phyloP scores from a whole-genome alignment of 1,140 invertebrate genomes.

The Galleria mellonella region DNA sequence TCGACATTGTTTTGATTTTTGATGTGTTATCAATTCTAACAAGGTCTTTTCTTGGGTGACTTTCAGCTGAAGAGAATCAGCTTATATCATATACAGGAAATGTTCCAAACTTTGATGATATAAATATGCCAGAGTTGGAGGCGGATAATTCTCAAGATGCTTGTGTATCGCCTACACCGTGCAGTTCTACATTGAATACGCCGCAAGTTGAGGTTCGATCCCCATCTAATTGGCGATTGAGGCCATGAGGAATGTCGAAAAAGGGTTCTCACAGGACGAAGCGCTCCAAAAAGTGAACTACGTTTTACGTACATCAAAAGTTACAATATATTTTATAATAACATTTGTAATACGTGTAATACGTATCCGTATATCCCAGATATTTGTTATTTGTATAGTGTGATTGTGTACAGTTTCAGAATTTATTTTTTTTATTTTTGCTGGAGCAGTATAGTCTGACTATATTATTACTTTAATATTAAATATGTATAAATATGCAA shows the following conservation, averaged over 20 bases:
- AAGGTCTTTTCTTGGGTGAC: conserved; percentile 45
- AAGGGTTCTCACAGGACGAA: conserved; percentile 10
- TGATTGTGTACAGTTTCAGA: conserved; percentile 3
- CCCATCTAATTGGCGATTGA: conserved; percentile 30
- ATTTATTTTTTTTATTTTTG: not conserved
- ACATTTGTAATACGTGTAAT: too few species aligned
- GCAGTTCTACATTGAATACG: conserved; percentile 57
- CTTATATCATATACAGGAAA: conserved; percentile 72
- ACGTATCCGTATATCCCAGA: too few species aligned
- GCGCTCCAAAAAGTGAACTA: conserved; percentile 10
- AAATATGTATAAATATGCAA: too few species aligned
- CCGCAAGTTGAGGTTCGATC: conserved; percentile 48
- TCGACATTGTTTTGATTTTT: too few species aligned
- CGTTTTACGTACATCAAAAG: not conserved
- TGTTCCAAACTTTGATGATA: conserved; percentile 71
- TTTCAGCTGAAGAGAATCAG: conserved; percentile 72
- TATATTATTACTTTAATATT: too few species aligned
- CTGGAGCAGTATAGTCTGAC: too few species aligned
- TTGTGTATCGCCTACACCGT: conserved; percentile 27
- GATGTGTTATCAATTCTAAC: conserved; percentile 5
- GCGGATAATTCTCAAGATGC: conserved; percentile 43
- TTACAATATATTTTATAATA: not conserved
- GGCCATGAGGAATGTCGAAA: conserved; percentile 28
- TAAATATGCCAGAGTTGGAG: conserved; percentile 55
- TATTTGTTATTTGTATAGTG: not conserved